Evolutionary conservation across 1,140 invertebrate genomes (phyloP), one percentile per base, ranked within the genome.

Genomic region (Caerostris extrusa): DNA sequence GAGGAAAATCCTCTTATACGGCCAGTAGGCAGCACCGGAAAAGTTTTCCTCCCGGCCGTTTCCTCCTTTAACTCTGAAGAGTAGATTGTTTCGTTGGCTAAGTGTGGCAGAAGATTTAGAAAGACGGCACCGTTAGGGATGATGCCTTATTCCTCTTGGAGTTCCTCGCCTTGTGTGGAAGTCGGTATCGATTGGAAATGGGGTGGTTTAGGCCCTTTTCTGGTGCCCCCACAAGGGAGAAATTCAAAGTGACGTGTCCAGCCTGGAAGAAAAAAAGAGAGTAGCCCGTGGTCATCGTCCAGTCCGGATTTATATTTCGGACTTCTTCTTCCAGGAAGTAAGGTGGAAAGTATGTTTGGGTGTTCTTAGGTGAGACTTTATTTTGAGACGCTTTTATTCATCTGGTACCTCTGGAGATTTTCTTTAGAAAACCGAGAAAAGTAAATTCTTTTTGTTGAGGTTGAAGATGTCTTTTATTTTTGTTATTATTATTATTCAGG

Each of bases 1-100:
- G 90, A 57, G 19, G 90, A 82, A 91, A 91, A 91, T 91, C 90
- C 90, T 91, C 90, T 91, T 91, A 91, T 83, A 60, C 90, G 19
- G 34, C 77, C 58, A 60, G 61, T 34, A 50, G 90, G 57, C 58
- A 77, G 19, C 34, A 34, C 14, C 58, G 77, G 69, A 71, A 91
- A 91, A 83, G 83, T 58, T 61, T 77, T 83, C 83, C 90, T 77
- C 64, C 57, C 77, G 90, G 77, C 82, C 55, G 71, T 77, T 77
- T 77, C 50, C 71, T 77, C 50, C 71, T 19, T 77, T 77, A 19
- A 34, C 82, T 83, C 56, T 77, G 53, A 58, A 83, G 82, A 83
- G 55, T 83, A 58, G 82, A 83, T 83, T 83, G 82, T 83, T 83
- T 58, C 82, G 71, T 77, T 77, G 55, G 82, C 55, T 17, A 12